Conservation (phyloP, 2,797 vertebrate species). For the Poecilia picta region DNA sequence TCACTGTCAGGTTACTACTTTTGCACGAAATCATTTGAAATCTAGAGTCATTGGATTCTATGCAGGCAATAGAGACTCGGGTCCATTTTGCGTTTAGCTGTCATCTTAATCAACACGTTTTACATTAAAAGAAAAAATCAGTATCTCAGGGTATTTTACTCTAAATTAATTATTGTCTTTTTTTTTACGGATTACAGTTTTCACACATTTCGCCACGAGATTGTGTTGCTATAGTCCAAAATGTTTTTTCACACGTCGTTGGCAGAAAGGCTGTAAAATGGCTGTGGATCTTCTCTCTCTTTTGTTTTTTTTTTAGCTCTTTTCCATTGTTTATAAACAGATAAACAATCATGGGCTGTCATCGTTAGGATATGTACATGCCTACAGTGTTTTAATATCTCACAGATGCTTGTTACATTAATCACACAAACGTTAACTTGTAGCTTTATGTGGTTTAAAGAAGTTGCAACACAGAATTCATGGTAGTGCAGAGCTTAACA, state of each 20-base stretch:
- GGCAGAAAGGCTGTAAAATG: not conserved
- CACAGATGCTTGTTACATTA: not conserved
- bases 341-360: not conserved
- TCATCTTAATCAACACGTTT: not conserved
- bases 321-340: not conserved
- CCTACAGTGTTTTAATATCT: not conserved
- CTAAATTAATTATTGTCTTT: not conserved
- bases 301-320: not conserved
- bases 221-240: not conserved
- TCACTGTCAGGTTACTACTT: not conserved
- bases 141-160: not conserved
- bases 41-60: not conserved
- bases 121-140: not conserved
- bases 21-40: not conserved
- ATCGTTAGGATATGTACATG: not conserved
- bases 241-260: not conserved
- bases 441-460: not conserved
- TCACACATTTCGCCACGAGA: not conserved
- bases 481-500: not conserved
- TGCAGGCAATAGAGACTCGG: not conserved
- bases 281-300: not conserved
- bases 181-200: not conserved
- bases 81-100: not conserved
- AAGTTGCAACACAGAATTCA: not conserved
- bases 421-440: not conserved